Conservation (phyloP, 2,113 vertebrate species). For the Scartelaos histophorus region DNA sequence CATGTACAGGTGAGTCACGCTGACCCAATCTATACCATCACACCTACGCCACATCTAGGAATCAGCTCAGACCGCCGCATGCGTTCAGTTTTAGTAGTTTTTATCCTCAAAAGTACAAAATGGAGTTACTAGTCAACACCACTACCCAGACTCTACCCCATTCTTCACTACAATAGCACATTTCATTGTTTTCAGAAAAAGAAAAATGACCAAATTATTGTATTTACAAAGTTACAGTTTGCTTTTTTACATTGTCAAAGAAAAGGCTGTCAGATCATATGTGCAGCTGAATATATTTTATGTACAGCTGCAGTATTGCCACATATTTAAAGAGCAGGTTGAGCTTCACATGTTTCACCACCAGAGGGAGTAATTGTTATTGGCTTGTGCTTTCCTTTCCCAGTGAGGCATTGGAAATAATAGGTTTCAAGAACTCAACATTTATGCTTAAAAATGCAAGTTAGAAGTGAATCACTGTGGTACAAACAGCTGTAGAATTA, state of each 20-base stretch:
- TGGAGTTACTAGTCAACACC: not conserved
- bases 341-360: conserved; percentile 45
- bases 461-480: not conserved
- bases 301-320: not conserved
- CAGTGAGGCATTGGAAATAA: not conserved
- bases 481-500: not conserved
- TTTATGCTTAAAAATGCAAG: not conserved
- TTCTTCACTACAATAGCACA: no score
- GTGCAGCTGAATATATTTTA: not conserved
- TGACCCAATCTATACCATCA: conserved; percentile 37
- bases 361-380: conserved; percentile 55
- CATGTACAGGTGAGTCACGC: conserved; percentile 39
- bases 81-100: not conserved
- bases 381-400: not conserved
- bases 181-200: no score
- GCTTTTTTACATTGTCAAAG: no score
- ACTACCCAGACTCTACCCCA: no score
- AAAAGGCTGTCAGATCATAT: not conserved
- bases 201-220: no score
- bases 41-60: not conserved
- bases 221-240: no score
- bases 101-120: not conserved
- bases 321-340: not conserved
- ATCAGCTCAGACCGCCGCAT: not conserved
- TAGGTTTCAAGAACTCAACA: no score